A percentile compares a stretch with the other conserved stretches of the same genome.
phyloP scores from a whole-genome alignment of 2,888 invertebrate species.

The Ernsta delagoae region DNA sequence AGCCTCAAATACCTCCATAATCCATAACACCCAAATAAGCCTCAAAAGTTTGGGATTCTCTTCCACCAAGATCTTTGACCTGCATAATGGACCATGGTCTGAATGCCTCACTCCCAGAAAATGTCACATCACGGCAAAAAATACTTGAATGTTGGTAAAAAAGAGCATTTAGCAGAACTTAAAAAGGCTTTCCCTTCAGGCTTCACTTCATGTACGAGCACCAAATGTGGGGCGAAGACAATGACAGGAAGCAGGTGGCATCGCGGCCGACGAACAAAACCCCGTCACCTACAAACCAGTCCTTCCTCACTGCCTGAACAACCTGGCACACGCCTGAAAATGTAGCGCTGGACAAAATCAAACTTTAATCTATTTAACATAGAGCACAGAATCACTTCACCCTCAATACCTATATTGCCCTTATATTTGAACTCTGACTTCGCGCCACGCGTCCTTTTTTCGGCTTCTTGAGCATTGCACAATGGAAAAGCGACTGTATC shows the following conservation, averaged over 20 bases:
- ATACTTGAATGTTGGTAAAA: background rate
- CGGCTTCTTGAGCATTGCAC: conserved; percentile 44
- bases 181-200: conserved; percentile 23
- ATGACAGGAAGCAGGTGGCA: conserved; percentile 35
- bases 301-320: conserved; percentile 50
- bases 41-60: no score
- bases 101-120: no score
- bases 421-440: conserved; percentile 69
- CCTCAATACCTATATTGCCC: conserved; percentile 34
- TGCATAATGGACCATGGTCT: no score
- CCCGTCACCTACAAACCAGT: conserved; percentile 67
- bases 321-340: conserved; percentile 46
- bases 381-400: conserved; percentile 46
- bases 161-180: conserved; percentile 21
- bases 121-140: no score
- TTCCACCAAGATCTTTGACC: no score
- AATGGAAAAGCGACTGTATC: conserved; percentile 47
- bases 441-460: conserved; percentile 58
- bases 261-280: conserved; percentile 50
- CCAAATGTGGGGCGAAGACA: conserved; percentile 33
- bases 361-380: conserved; percentile 48
- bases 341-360: conserved; percentile 46
- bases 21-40: no score
- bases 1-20: no score
- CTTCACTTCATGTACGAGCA: conserved; percentile 5